Evolutionary conservation across 2,113 vertebrate species (phyloP).

Genomic region (Melospiza georgiana): DNA sequence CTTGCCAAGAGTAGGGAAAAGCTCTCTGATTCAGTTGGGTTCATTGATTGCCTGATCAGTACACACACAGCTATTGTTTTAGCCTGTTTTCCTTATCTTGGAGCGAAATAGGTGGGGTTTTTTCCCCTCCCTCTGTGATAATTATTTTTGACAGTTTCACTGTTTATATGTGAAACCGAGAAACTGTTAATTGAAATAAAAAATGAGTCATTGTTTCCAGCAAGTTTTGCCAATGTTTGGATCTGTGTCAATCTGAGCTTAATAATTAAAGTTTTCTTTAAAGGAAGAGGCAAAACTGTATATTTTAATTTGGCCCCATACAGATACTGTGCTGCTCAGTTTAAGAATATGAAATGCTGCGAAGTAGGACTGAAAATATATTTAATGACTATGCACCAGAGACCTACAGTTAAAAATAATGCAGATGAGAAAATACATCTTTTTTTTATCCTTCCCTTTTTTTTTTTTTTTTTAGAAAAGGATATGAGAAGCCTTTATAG

Average conservation of each 20-base stretch:
- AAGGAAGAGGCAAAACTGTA: slow-evolving; percentile 48
- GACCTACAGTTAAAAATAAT: slow-evolving; percentile 36
- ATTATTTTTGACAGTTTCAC: slow-evolving; percentile 79
- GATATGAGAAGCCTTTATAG: slow-evolving; percentile 46
- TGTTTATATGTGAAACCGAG: slow-evolving; percentile 77
- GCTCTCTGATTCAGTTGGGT: neutral
- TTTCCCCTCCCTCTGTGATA: slow-evolving; percentile 48
- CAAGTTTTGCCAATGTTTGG: slow-evolving; percentile 76
- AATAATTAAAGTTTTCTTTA: slow-evolving; percentile 74
- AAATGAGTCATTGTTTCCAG: slow-evolving; percentile 77
- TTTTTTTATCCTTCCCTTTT: neutral
- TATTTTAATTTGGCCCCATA: slow-evolving; percentile 6
- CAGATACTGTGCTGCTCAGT: neutral
- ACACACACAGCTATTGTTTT: slow-evolving; percentile 55
- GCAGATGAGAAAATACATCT: neutral
- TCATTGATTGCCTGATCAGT: neutral
- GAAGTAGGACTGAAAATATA: slow-evolving; percentile 14
- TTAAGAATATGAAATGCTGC: neutral
- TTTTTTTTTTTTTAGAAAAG: neutral
- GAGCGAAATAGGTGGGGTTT: slow-evolving; percentile 58
- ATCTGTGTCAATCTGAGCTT: slow-evolving; percentile 75
- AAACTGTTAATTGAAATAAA: slow-evolving; percentile 80
- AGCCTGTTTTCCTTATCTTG: slow-evolving; percentile 51
- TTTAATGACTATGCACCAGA: neutral
- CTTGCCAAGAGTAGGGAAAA: neutral